Evolutionary conservation across 2,113 vertebrate species (phyloP).

Genomic region (Oceanites oceanicus): DNA sequence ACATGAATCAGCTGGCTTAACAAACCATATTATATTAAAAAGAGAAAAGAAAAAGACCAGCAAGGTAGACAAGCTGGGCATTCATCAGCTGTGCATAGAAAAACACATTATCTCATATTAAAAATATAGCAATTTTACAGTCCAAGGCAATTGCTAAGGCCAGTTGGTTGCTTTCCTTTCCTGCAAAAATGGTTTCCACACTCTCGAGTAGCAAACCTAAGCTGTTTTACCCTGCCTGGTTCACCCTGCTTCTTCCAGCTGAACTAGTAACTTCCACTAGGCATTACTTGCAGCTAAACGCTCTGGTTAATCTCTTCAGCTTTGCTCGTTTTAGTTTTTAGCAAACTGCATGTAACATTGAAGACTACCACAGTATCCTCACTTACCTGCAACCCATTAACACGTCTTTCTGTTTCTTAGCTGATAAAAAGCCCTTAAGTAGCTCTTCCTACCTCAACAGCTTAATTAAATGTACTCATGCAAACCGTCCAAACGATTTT

Average conservation of each 20-base stretch:
- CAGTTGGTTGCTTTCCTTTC: not conserved
- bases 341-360: not conserved
- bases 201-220: not conserved
- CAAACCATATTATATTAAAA: not conserved
- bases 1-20: not conserved
- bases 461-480: not conserved
- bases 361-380: not conserved
- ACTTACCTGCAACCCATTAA: not conserved
- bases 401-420: not conserved
- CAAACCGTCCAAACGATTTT: not conserved
- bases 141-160: not conserved
- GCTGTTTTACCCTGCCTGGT: not conserved
- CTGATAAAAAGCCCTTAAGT: not conserved
- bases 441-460: not conserved
- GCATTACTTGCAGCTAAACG: not conserved
- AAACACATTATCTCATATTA: not conserved
- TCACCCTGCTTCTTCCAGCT: not conserved
- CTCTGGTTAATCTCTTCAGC: not conserved
- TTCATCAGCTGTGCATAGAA: not conserved
- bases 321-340: not conserved
- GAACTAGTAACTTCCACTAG: not conserved
- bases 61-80: not conserved
- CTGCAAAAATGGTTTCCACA: not conserved
- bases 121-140: not conserved
- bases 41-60: not conserved